Conservation (phyloP, 2,113 vertebrate genomes). For the Catharus minimus region DNA sequence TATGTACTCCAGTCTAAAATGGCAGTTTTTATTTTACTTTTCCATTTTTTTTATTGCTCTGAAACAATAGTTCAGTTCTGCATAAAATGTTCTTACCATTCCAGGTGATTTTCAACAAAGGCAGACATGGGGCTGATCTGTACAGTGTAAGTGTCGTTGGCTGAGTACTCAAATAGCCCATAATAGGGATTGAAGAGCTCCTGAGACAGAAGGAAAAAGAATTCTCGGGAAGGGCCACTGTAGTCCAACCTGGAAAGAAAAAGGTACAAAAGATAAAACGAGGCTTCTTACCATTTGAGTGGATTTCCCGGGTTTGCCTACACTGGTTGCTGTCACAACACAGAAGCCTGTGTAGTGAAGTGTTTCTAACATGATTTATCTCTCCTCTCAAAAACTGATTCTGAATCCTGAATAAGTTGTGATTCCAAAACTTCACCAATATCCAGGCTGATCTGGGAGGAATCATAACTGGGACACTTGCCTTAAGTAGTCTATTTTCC, state of each 20-base stretch:
- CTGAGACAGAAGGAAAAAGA: constrained; percentile 98
- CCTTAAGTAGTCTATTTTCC: background rate
- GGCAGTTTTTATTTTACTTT: background rate
- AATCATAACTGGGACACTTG: background rate
- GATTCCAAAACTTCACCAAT: background rate
- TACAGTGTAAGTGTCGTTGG: constrained; percentile 96
- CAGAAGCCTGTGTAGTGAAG: background rate
- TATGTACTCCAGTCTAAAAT: background rate
- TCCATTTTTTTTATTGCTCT: background rate
- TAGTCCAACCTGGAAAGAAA: constrained; percentile 88
- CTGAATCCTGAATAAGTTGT: background rate
- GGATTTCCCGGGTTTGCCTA: background rate
- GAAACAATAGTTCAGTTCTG: background rate
- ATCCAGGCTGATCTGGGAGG: background rate
- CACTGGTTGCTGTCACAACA: background rate
- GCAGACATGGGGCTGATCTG: constrained; percentile 99
- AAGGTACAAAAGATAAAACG: background rate
- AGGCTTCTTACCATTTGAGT: background rate
- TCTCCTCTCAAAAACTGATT: background rate
- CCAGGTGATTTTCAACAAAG: constrained; percentile 96
- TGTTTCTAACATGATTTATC: background rate
- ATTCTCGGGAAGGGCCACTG: constrained; percentile 96
- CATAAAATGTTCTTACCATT: constrained; percentile 81
- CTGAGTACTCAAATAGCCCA: constrained; percentile 96
- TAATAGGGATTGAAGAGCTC: constrained; percentile 99